phyloP scores from a whole-genome alignment of 2,888 invertebrate species.

The Nezara viridula region DNA sequence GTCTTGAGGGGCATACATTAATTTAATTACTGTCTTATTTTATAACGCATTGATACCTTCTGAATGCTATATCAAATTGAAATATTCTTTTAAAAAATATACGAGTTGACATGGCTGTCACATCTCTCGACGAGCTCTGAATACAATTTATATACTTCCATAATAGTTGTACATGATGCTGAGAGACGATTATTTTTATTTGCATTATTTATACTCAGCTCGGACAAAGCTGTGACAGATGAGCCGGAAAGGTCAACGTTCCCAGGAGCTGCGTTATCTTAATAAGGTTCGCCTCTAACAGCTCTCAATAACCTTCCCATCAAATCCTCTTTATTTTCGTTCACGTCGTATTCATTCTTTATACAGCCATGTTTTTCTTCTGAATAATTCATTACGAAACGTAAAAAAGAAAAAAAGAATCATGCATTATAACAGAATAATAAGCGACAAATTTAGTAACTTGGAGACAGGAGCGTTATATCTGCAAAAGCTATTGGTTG shows the following conservation, averaged over 20 bases:
- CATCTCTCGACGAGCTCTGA: neutral
- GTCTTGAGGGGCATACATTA: too few species aligned
- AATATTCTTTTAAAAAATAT: neutral
- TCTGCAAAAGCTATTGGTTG: neutral
- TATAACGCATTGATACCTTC: too few species aligned
- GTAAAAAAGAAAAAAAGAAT: too few species aligned
- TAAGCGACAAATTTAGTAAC: neutral
- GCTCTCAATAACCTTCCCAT: neutral
- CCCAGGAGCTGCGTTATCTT: neutral
- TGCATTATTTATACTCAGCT: neutral
- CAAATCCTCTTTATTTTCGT: neutral
- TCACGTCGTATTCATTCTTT: neutral
- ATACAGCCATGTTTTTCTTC: neutral
- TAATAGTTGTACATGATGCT: neutral
- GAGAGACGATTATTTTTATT: slow-evolving; percentile 6
- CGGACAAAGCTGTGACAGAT: neutral
- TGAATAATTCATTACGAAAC: neutral
- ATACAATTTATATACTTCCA: neutral
- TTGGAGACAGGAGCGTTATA: neutral
- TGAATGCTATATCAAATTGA: neutral
- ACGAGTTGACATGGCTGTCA: neutral
- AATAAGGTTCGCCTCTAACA: neutral
- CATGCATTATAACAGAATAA: neutral
- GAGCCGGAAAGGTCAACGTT: neutral
- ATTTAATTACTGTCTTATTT: too few species aligned